phyloP scores from a whole-genome alignment of 2,113 vertebrate genomes.

The Proterorhinus semilunaris region DNA sequence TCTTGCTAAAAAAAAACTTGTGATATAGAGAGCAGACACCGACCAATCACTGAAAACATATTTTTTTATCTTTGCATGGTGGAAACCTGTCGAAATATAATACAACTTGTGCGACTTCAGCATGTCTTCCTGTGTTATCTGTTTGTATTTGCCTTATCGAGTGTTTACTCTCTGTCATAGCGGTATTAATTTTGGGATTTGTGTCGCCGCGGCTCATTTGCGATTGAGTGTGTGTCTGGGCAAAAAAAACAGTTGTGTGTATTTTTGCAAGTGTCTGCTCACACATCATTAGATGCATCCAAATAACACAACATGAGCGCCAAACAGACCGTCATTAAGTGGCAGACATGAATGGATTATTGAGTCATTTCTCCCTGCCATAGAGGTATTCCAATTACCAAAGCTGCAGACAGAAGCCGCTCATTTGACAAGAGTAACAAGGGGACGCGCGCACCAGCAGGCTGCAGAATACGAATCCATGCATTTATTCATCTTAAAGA shows the following conservation, averaged over 20 bases:
- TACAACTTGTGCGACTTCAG: conserved; percentile 34
- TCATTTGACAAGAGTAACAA: conserved; percentile 27
- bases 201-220: conserved; percentile 53
- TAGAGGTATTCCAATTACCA: conserved; percentile 65
- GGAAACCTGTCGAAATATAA: conserved; percentile 14
- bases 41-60: conserved; percentile 4
- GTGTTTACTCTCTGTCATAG: conserved; percentile 59
- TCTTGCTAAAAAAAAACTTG: neutral
- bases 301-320: conserved; percentile 58
- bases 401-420: conserved; percentile 33
- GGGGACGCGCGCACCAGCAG: conserved; percentile 21
- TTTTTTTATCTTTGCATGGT: conserved; percentile 24
- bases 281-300: conserved; percentile 66
- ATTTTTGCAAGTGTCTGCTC: conserved; percentile 34
- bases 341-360: conserved; percentile 64
- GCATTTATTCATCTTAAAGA: conserved; percentile 36
- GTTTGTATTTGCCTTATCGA: conserved; percentile 44
- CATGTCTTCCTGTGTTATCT: conserved; percentile 22
- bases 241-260: conserved; percentile 20
- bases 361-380: conserved; percentile 59
- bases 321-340: conserved; percentile 56
- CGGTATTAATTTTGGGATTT: conserved; percentile 53
- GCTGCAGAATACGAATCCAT: conserved; percentile 15
- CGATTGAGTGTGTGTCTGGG: conserved; percentile 37
- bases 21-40: neutral